Conservation (phyloP, 2,797 vertebrate genomes). For the Pipistrellus pipistrellus region DNA sequence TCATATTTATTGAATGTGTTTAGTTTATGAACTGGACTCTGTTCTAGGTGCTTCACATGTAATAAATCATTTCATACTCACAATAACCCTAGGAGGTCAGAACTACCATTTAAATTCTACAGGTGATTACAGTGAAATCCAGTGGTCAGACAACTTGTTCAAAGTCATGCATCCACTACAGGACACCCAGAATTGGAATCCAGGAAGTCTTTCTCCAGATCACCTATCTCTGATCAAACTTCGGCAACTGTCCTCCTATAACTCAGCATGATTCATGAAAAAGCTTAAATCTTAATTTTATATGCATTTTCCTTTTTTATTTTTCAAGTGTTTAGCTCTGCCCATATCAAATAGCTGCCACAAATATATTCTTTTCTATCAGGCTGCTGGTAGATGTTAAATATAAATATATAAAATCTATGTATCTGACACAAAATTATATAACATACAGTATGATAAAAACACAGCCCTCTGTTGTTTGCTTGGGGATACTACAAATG, state of each 20-base stretch:
- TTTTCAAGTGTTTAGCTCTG: slow-evolving; percentile 8
- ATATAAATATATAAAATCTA: neutral
- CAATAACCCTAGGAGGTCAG: neutral
- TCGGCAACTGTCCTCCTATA: neutral
- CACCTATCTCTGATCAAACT: neutral
- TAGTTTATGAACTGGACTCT: neutral
- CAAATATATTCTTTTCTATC: neutral
- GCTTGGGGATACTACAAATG: neutral
- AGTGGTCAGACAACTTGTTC: neutral
- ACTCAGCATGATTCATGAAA: neutral
- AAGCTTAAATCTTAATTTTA: slow-evolving; percentile 22
- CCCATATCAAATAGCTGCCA: neutral
- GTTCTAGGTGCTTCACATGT: neutral
- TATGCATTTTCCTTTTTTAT: neutral
- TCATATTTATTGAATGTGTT: neutral
- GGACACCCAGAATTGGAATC: neutral
- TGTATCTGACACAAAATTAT: neutral
- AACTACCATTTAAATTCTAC: neutral
- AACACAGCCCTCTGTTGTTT: neutral
- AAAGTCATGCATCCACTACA: neutral
- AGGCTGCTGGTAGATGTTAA: neutral
- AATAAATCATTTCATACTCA: neutral
- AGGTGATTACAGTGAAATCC: neutral
- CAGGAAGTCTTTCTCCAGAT: neutral
- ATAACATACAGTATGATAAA: neutral